These are phyloP conservation scores for Butorides virescens DNA, from an alignment of 2,113 vertebrate species.

Conservation along the genomic window DNA sequence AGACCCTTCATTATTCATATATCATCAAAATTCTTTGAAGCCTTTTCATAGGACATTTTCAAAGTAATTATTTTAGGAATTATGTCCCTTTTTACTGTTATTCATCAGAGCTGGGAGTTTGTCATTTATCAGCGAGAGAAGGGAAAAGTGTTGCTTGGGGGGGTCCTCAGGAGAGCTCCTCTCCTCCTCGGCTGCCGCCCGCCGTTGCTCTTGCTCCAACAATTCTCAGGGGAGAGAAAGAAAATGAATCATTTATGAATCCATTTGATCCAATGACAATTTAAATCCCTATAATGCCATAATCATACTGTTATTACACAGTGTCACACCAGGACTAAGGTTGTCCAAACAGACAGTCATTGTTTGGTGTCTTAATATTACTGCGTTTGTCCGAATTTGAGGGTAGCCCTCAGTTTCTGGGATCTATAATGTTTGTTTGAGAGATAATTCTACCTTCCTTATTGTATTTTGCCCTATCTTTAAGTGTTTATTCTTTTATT, in stretches of 20 bases:
- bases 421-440: neutral
- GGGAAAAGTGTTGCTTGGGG: neutral
- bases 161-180: neutral
- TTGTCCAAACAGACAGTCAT: neutral
- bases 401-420: neutral
- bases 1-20: conserved; percentile 25
- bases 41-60: neutral
- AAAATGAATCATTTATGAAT: neutral
- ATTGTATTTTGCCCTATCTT: neutral
- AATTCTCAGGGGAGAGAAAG: neutral
- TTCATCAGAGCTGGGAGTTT: neutral
- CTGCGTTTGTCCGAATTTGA: neutral
- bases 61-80: conserved; percentile 44
- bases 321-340: neutral
- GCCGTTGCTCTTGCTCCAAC: rapidly evolving
- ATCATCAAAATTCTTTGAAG: conserved; percentile 32
- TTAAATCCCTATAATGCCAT: neutral
- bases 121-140: neutral
- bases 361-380: neutral
- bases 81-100: neutral
- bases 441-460: neutral
- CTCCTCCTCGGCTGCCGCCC: neutral
- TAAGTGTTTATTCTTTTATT: conserved; percentile 6
- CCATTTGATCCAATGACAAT: neutral
- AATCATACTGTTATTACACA: neutral